These are phyloP conservation scores for Myodes glareolus DNA, from an alignment of 2,113 vertebrate species.

Conservation along the genomic window DNA sequence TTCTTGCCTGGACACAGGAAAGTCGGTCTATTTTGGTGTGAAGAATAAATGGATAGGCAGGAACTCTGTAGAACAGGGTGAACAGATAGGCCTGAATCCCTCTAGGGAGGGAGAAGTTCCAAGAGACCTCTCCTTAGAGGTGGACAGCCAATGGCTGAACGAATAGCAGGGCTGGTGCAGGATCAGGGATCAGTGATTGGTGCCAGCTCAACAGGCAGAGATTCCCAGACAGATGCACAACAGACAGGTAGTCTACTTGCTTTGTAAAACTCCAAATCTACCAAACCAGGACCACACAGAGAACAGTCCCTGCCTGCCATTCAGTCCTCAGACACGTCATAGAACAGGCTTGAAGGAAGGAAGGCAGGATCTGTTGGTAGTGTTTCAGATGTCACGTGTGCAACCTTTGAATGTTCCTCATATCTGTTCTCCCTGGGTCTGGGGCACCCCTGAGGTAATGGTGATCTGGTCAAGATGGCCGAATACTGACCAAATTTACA, in stretches of 20 bases:
- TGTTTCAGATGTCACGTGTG: not conserved
- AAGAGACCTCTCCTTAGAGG: not conserved
- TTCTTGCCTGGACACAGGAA: not conserved
- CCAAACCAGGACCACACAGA: not conserved
- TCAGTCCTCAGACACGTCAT: not conserved
- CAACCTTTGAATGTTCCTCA: not conserved
- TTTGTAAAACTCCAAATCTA: not conserved
- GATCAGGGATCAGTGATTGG: not conserved
- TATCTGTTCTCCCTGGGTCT: not conserved
- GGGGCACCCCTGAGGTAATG: not conserved
- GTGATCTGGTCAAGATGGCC: not conserved
- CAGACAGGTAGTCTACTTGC: not conserved
- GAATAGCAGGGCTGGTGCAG: not conserved
- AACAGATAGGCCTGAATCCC: not conserved
- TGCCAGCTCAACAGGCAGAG: not conserved
- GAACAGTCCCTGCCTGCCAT: not conserved
- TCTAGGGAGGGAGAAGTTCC: not conserved
- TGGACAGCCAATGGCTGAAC: not conserved
- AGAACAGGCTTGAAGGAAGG: not conserved
- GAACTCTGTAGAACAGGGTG: not conserved
- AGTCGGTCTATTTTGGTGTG: not conserved
- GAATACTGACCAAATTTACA: not conserved
- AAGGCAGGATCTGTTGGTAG: not conserved
- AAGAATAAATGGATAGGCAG: not conserved
- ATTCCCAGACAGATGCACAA: not conserved